Evolutionary conservation across 2,113 vertebrate genomes (phyloP), one percentile per base, ranked within the genome.

Genomic region (Elgaria multicarinata): DNA sequence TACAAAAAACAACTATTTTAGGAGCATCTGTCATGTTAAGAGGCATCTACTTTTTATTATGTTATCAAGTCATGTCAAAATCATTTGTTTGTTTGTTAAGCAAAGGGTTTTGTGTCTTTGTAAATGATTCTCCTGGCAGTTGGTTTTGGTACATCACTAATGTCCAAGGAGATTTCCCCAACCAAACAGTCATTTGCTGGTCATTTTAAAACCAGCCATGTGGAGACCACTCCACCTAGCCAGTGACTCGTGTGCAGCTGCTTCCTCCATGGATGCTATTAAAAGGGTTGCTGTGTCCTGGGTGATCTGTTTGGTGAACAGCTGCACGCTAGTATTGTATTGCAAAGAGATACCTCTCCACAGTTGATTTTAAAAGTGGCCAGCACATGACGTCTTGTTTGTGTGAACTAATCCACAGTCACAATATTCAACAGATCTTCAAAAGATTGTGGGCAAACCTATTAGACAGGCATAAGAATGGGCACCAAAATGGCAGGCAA

Each of bases 401-500:
- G 71, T 31, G 4, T 36, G 18, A 76, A 83, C 58, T 83, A 66
- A 44, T 76, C 42, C 44, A 36, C 72, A 84, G 44, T 76, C 20
- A 7, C 28, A 50, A 42, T 9, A 50, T 77, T 84, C 74, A 82
- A 33, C 28, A 82, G 22, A 88, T 10, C 18, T 31, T 79, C 46
- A 75, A 81, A 83, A 39, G 18, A n/a, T 88, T 89, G 31, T 50
- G 46, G 42, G 39, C 79, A 82, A 74, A 22, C 9, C 72, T 76
- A 53, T 53, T 24, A 66, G 44, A 66, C 20, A 90, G 42, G 62
- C 77, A 58, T 0, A 36, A 91, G 84, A 81, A 89, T 10, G 89
- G 92, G 26, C 89, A 72, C 0, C 4, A 86, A 94, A 93, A 58
- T 53, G 39, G 36, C 69, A 90, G 78, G 62, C 33, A 94, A 94